phyloP scores from a whole-genome alignment of 1,140 invertebrate species.

The Eumeta japonica region DNA sequence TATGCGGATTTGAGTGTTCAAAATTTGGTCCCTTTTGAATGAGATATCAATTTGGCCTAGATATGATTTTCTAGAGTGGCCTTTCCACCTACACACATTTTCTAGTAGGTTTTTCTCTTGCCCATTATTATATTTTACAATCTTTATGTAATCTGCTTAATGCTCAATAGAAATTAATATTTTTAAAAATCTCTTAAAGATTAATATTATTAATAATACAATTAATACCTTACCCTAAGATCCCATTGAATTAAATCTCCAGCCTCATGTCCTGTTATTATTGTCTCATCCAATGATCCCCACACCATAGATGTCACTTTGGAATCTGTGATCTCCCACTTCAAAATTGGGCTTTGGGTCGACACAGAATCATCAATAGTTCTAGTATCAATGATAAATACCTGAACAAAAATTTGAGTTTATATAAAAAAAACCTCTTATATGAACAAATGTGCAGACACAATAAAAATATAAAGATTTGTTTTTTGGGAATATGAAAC shows the following conservation, averaged over 20 bases:
- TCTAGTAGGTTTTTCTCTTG: no score
- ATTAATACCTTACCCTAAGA: constrained; percentile 64
- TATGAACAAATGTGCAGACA: no score
- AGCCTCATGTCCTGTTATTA: constrained; percentile 93
- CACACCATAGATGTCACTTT: constrained; percentile 92
- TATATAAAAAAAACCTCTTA: no score
- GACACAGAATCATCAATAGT: constrained; percentile 65
- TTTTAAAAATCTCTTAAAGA: not conserved
- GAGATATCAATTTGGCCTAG: no score
- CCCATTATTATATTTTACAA: no score
- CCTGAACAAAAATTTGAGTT: constrained; percentile 27
- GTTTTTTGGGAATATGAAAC: not conserved
- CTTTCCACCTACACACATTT: no score
- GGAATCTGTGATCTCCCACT: constrained; percentile 58
- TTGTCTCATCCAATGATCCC: constrained; percentile 87
- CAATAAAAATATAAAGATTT: not conserved
- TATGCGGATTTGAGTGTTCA: no score
- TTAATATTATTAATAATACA: not conserved
- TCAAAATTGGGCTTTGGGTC: constrained; percentile 44
- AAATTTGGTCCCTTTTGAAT: no score
- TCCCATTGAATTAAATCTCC: constrained; percentile 92
- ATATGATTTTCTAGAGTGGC: no score
- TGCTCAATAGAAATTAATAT: constrained; percentile 4
- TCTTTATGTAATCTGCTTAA: constrained; percentile 1
- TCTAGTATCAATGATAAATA: constrained; percentile 80